phyloP scores from a whole-genome alignment of 2,888 invertebrate species.

The Chouioia cunea region DNA sequence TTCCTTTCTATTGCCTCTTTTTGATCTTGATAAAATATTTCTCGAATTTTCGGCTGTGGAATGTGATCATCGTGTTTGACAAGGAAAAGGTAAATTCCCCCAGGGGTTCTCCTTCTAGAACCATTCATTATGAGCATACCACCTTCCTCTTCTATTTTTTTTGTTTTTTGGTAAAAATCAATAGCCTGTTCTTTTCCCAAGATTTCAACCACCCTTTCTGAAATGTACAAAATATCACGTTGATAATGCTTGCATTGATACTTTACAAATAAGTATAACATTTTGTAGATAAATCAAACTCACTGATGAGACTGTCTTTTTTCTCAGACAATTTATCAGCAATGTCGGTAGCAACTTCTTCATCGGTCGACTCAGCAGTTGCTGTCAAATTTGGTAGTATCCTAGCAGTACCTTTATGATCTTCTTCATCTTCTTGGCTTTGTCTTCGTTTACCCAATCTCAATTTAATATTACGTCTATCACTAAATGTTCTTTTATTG shows the following conservation, averaged over 20 bases:
- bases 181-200: slow-evolving; percentile 82
- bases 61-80: slow-evolving; percentile 79
- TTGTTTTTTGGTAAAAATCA: slow-evolving; percentile 83
- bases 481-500: slow-evolving; percentile 74
- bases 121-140: slow-evolving; percentile 91
- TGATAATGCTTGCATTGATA: slow-evolving; percentile 4
- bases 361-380: slow-evolving; percentile 70
- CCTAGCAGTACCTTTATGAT: slow-evolving; percentile 72
- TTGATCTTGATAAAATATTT: slow-evolving; percentile 79
- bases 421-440: slow-evolving; percentile 62
- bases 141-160: slow-evolving; percentile 83
- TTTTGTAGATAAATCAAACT: slow-evolving; percentile 56
- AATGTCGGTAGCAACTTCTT: slow-evolving; percentile 79
- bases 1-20: slow-evolving; percentile 73
- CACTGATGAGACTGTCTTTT: slow-evolving; percentile 81
- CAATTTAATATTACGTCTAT: slow-evolving; percentile 73
- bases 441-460: slow-evolving; percentile 70
- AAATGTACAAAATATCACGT: slow-evolving; percentile 20
- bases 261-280: background rate
- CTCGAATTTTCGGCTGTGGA: slow-evolving; percentile 75
- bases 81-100: slow-evolving; percentile 88
- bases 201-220: slow-evolving; percentile 79
- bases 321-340: slow-evolving; percentile 81
- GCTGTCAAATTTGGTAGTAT: slow-evolving; percentile 74
- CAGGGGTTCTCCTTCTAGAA: slow-evolving; percentile 84